phyloP scores from a whole-genome alignment of 1,140 invertebrate genomes.

The Aphaenogaster ashmeadi region DNA sequence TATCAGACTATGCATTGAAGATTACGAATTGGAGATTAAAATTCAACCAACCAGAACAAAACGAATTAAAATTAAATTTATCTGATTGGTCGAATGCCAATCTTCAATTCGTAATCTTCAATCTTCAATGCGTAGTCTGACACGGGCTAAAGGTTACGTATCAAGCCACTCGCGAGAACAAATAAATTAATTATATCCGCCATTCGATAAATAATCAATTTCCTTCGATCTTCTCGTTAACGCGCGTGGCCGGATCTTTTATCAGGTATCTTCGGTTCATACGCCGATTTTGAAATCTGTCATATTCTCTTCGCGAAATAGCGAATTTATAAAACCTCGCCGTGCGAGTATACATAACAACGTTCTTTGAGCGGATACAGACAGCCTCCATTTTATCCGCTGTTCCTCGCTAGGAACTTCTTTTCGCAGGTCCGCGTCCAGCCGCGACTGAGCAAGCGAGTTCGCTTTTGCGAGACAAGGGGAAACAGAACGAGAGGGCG shows the following conservation, averaged over 20 bases:
- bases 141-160: neutral
- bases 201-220: neutral
- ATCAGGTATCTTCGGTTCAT: neutral
- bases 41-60: too few species aligned
- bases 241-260: neutral
- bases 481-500: constrained; percentile 29
- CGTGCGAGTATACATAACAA: constrained; percentile 28
- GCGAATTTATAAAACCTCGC: constrained; percentile 47
- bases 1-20: too few species aligned
- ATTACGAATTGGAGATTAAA: too few species aligned
- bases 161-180: neutral
- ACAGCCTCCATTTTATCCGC: constrained; percentile 44
- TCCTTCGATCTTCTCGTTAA: too few species aligned
- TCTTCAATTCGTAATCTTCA: too few species aligned
- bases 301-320: constrained; percentile 14
- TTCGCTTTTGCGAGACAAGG: neutral
- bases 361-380: constrained; percentile 64
- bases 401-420: constrained; percentile 9
- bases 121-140: too few species aligned
- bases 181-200: neutral
- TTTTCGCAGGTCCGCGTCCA: constrained; percentile 54
- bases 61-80: too few species aligned
- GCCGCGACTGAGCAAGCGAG: constrained; percentile 63
- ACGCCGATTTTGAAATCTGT: neutral
- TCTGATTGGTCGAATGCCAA: too few species aligned